A percentile compares a stretch with the other conserved stretches of the same genome.
Evolutionary conservation across 2,113 vertebrate genomes (phyloP).

Genomic region (Neogale vison): DNA sequence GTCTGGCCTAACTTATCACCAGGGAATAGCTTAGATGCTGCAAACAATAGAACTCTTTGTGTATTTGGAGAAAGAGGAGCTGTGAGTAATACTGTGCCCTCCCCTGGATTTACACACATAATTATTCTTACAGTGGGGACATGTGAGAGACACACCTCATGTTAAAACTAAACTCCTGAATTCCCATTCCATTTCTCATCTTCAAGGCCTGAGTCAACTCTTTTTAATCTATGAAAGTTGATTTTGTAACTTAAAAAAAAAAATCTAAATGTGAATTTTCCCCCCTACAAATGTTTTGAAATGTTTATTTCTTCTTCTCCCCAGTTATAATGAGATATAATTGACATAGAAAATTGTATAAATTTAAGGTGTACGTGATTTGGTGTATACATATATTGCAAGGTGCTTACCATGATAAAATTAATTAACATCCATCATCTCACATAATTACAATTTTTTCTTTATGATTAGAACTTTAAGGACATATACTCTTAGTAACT

Average conservation of each 20-base stretch:
- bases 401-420: background rate
- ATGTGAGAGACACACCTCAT: conserved; percentile 14
- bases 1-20: conserved; percentile 47
- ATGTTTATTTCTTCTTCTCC: background rate
- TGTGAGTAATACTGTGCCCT: conserved; percentile 49
- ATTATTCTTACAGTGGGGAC: conserved; percentile 22
- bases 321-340: background rate
- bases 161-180: background rate
- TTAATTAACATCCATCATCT: background rate
- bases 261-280: background rate
- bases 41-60: conserved; percentile 64
- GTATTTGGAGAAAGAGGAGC: conserved; percentile 50
- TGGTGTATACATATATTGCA: background rate
- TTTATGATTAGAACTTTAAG: background rate
- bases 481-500: background rate
- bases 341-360: background rate
- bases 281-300: background rate
- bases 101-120: conserved; percentile 18
- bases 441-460: background rate
- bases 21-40: conserved; percentile 26
- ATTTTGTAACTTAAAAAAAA: conserved; percentile 4
- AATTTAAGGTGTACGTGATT: background rate
- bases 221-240: background rate
- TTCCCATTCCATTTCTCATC: background rate
- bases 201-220: background rate